A percentile compares a stretch with the other conserved stretches of the same genome.
Conservation (phyloP, 1,140 invertebrate species). For the Nephotettix cincticeps region DNA sequence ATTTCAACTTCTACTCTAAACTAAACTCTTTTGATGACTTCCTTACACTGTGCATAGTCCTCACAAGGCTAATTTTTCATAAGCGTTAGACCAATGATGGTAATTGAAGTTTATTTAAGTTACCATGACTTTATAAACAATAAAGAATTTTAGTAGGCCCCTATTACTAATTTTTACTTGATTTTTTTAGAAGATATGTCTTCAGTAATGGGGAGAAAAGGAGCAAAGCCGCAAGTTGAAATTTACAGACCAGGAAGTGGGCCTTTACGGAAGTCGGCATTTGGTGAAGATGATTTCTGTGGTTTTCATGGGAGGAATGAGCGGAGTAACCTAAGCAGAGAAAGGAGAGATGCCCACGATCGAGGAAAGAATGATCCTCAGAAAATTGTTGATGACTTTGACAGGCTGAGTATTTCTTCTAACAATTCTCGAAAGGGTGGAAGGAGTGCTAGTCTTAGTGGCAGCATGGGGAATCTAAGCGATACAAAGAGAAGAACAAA, state of each 20-base stretch:
- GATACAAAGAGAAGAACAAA: conserved; percentile 47
- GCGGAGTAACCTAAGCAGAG: conserved; percentile 25
- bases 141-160: no score
- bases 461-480: not conserved
- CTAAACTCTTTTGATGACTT: no score
- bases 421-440: conserved; percentile 43
- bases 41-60: no score
- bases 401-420: conserved; percentile 32
- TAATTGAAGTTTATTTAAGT: no score
- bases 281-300: conserved; percentile 48
- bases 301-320: conserved; percentile 44
- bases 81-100: no score
- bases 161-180: not conserved
- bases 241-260: conserved; percentile 63
- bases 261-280: conserved; percentile 56
- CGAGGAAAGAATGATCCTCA: conserved; percentile 24
- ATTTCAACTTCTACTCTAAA: no score
- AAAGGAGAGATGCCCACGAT: conserved; percentile 18
- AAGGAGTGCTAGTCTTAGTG: conserved; percentile 30
- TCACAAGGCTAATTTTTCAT: no score
- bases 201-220: conserved; percentile 23
- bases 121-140: no score
- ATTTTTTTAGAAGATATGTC: conserved; percentile 32
- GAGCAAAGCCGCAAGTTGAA: conserved; percentile 38
- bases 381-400: conserved; percentile 29